Percentiles rank a stretch among this genome's conserved stretches.
Conservation (phyloP, 2,888 invertebrate species). For the Gastracanthus pulcherrimus region DNA sequence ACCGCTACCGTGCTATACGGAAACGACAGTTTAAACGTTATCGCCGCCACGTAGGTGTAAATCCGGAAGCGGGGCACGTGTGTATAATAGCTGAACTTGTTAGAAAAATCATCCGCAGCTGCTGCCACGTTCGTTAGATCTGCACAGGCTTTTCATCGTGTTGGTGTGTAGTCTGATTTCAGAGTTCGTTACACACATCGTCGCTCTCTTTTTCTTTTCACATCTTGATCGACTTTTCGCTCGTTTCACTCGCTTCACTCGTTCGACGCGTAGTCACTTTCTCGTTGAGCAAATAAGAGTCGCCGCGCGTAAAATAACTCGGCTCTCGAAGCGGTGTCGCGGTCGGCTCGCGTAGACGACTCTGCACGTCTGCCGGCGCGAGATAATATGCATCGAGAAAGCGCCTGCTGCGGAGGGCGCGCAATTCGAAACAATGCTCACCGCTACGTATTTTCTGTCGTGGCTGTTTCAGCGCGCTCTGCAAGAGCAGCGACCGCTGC, state of each 20-base stretch:
- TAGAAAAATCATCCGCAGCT: neutral
- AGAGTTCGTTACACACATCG: neutral
- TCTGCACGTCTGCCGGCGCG: neutral
- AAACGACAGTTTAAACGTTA: neutral
- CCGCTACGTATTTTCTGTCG: slow-evolving; percentile 68
- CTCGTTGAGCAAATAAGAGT: too few relatives aligned
- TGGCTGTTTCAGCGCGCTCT: slow-evolving; percentile 75
- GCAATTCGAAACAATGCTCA: slow-evolving; percentile 62
- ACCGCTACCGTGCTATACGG: neutral
- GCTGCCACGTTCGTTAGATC: neutral
- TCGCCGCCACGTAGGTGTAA: neutral
- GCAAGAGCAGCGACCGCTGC: slow-evolving; percentile 81
- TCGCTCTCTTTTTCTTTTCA: too few relatives aligned
- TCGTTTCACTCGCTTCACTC: neutral
- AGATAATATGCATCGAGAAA: neutral
- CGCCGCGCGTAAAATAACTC: neutral
- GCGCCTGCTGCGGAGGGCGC: neutral
- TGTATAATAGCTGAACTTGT: neutral
- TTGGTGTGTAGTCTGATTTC: neutral
- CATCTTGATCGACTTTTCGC: neutral
- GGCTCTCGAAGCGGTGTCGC: neutral
- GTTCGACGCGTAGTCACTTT: too few relatives aligned
- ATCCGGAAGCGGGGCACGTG: too few relatives aligned
- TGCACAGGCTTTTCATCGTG: neutral
- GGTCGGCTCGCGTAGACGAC: neutral